Percentiles rank a stretch among this genome's conserved stretches.
Conservation (phyloP, 2,113 vertebrate species). For the Clarias gariepinus region DNA sequence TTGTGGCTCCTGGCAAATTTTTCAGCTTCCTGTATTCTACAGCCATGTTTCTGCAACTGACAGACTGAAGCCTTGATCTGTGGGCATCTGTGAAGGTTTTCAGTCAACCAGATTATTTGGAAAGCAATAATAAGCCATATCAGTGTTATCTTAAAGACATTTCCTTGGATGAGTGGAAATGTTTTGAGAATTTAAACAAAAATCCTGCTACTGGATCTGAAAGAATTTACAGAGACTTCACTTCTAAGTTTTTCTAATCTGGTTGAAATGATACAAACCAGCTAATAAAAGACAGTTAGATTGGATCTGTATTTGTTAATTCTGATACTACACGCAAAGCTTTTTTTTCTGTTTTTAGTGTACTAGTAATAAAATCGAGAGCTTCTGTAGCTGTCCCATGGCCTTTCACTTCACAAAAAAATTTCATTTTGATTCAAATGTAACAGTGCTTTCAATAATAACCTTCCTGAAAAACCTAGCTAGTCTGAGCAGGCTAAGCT, state of each 20-base stretch:
- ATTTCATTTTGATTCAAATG: background rate
- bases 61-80: background rate
- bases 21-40: background rate
- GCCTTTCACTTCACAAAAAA: background rate
- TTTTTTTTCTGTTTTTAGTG: no score
- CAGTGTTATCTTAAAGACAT: background rate
- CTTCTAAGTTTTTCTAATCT: background rate
- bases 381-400: no score
- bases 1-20: background rate
- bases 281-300: background rate
- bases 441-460: background rate
- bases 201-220: background rate
- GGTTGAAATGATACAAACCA: background rate
- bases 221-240: background rate
- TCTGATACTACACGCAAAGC: background rate
- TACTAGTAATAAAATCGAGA: background rate
- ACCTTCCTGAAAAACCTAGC: background rate
- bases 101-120: background rate
- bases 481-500: no score
- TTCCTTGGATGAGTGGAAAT: background rate
- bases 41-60: background rate
- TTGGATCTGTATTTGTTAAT: background rate
- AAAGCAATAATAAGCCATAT: background rate
- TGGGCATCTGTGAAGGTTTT: background rate
- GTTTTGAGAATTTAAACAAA: background rate